These are phyloP conservation scores for Balearica regulorum DNA, from an alignment of 2,797 vertebrate species.

Conservation along the genomic window DNA sequence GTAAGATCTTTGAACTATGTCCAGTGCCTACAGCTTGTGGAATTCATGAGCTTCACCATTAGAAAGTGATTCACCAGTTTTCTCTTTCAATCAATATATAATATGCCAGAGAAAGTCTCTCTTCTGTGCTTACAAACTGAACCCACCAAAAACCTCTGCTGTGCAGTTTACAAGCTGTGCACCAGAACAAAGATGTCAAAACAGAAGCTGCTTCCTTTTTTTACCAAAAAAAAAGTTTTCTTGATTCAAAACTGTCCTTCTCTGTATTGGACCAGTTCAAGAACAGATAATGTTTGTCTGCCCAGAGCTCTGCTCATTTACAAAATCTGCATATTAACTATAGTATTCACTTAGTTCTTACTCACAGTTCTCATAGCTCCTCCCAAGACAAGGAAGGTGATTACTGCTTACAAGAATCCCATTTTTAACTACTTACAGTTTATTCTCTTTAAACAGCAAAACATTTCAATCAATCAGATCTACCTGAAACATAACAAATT, in stretches of 20 bases:
- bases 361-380: background rate
- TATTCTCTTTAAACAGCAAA: background rate
- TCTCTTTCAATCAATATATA: background rate
- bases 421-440: background rate
- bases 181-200: background rate
- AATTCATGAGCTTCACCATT: background rate
- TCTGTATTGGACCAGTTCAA: background rate
- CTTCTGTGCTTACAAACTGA: background rate
- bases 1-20: background rate
- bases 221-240: background rate
- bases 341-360: background rate
- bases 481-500: background rate
- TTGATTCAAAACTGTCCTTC: background rate
- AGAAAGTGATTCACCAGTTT: conserved; percentile 6
- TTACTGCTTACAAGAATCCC: background rate
- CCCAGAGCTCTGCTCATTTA: background rate
- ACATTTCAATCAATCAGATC: background rate
- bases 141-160: background rate
- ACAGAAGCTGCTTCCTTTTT: background rate
- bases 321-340: background rate
- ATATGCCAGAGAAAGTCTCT: background rate
- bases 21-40: background rate
- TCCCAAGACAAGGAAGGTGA: background rate
- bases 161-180: background rate
- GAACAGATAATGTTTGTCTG: background rate